phyloP scores from a whole-genome alignment of 2,797 vertebrate genomes.

The Typhlichthys subterraneus region DNA sequence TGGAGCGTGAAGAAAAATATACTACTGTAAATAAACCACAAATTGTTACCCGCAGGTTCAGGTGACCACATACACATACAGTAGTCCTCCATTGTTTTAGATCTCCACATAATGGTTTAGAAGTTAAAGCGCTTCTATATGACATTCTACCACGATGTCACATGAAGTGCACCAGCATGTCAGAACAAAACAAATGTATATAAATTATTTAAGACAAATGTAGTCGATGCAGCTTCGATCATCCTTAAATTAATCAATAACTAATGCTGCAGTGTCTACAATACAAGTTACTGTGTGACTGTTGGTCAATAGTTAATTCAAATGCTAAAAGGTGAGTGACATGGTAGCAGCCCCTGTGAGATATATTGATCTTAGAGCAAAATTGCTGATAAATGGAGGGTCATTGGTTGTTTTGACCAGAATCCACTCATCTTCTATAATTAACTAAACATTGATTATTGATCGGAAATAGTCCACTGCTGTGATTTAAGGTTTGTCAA shows the following conservation, averaged over 20 bases:
- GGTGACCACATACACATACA: not conserved
- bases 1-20: constrained; percentile 43
- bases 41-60: constrained; percentile 6
- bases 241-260: no score
- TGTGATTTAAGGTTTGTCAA: not conserved
- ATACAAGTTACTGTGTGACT: not conserved
- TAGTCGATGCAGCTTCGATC: no score
- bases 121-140: no score
- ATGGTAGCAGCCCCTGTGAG: not conserved
- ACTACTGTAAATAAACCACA: constrained; percentile 6
- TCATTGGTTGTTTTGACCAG: constrained; percentile 12
- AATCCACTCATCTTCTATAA: constrained; percentile 11
- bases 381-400: constrained; percentile 4
- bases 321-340: not conserved
- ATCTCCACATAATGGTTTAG: no score
- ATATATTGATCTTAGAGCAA: constrained; percentile 2
- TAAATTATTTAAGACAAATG: no score
- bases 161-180: no score
- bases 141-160: no score
- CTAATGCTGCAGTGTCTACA: not conserved
- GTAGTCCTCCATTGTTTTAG: not conserved
- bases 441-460: not conserved
- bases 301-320: not conserved
- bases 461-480: not conserved
- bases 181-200: no score